phyloP scores from a whole-genome alignment of 2,797 vertebrate species.

The Euthynnus affinis region DNA sequence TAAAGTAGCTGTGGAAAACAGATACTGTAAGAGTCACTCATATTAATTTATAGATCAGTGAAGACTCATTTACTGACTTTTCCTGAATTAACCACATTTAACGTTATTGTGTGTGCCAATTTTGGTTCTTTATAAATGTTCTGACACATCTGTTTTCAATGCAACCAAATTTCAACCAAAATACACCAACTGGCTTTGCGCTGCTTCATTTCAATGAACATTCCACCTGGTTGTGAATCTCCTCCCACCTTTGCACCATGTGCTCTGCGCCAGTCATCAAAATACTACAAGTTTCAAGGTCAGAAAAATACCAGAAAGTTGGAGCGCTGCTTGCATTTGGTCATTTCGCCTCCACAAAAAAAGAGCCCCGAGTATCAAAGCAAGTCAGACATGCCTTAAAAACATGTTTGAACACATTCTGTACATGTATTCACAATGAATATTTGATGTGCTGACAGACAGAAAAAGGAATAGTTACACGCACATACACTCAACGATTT shows the following conservation, averaged over 20 bases:
- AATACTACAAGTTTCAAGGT: too few relatives aligned
- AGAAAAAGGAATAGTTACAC: conserved; percentile 6
- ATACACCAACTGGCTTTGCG: neutral
- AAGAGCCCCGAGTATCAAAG: neutral
- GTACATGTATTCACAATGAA: neutral
- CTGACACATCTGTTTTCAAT: too few relatives aligned
- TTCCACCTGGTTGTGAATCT: neutral
- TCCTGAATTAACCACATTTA: neutral
- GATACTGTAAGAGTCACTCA: neutral
- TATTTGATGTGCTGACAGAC: neutral
- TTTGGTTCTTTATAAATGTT: neutral
- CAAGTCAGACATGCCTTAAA: neutral
- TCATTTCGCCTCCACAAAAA: too few relatives aligned
- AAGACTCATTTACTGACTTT: neutral
- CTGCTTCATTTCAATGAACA: neutral
- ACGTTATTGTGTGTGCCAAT: neutral
- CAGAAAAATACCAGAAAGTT: too few relatives aligned
- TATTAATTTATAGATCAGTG: neutral
- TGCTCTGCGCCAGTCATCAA: too few relatives aligned
- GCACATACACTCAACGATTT: neutral
- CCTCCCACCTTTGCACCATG: too few relatives aligned
- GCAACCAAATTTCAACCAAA: too few relatives aligned
- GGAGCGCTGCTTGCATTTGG: too few relatives aligned
- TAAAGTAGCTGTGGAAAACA: neutral
- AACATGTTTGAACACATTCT: neutral